Percentiles rank a stretch among this genome's conserved stretches.
Conservation (phyloP, 2,113 vertebrate genomes). For the Epinephelus moara region DNA sequence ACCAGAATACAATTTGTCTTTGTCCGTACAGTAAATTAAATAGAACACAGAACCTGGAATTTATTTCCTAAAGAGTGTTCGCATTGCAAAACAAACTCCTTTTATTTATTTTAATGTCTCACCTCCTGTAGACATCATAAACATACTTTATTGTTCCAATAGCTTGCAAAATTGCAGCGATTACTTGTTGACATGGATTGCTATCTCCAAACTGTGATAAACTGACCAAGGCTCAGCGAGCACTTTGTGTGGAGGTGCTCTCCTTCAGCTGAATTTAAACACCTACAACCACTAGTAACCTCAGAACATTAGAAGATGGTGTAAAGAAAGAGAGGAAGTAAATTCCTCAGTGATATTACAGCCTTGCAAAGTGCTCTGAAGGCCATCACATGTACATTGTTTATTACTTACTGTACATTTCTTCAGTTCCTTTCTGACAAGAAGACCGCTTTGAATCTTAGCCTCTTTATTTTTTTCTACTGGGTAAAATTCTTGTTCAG, state of each 20-base stretch:
- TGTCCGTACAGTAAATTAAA: conserved; percentile 29
- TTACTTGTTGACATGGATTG: background rate
- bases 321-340: background rate
- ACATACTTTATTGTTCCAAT: conserved; percentile 23
- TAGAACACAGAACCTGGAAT: conserved; percentile 10
- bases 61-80: conserved; percentile 16
- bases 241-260: background rate
- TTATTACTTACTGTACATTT: conserved; percentile 16
- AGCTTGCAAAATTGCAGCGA: background rate
- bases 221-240: background rate
- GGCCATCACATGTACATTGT: conserved; percentile 3
- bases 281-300: background rate
- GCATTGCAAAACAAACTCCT: background rate
- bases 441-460: conserved; percentile 3
- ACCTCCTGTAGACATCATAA: conserved; percentile 23
- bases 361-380: background rate
- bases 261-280: background rate
- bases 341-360: background rate
- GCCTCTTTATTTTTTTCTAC: background rate
- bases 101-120: conserved; percentile 22
- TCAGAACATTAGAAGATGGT: background rate
- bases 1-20: conserved; percentile 10
- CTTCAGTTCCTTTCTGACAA: conserved; percentile 26
- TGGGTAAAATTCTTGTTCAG: background rate
- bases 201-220: background rate